Evolutionary conservation across 2,888 invertebrate genomes (phyloP).

Genomic region (Leistus spinibarbis): DNA sequence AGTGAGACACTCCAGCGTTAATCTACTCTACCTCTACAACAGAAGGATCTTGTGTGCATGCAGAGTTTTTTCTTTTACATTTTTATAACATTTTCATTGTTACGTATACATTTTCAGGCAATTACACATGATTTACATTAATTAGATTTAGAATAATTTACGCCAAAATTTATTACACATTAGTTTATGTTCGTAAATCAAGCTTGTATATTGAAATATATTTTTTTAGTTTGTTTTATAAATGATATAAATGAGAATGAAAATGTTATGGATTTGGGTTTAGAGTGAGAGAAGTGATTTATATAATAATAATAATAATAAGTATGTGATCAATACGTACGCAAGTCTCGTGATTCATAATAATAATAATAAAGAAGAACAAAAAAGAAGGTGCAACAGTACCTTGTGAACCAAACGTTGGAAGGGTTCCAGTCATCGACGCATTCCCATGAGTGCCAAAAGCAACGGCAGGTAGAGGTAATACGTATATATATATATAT

Average conservation of each 20-base stretch:
- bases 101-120: background rate
- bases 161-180: too few species aligned
- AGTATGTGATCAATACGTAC: constrained; percentile 44
- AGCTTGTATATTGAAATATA: too few species aligned
- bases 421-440: constrained; percentile 55
- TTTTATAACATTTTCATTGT: background rate
- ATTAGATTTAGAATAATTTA: too few species aligned
- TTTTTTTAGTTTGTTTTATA: constrained; percentile 28
- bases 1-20: constrained; percentile 40
- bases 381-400: constrained; percentile 70
- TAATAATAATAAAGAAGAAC: constrained; percentile 46
- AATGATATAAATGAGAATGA: constrained; percentile 41
- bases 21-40: constrained; percentile 41
- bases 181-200: too few species aligned
- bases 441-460: constrained; percentile 72
- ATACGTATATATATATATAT: constrained; percentile 34
- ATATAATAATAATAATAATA: constrained; percentile 37
- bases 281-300: constrained; percentile 16
- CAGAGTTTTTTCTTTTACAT: constrained; percentile 42
- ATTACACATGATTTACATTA: too few species aligned
- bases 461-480: constrained; percentile 56
- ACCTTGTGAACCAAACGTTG: constrained; percentile 63
- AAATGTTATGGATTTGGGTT: constrained; percentile 17
- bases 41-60: constrained; percentile 47
- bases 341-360: constrained; percentile 26